Percentiles rank a stretch among this genome's conserved stretches.
These are phyloP conservation scores for Cricetomys ansorgei DNA, from an alignment of 2,113 vertebrate genomes.

Conservation along the genomic window DNA sequence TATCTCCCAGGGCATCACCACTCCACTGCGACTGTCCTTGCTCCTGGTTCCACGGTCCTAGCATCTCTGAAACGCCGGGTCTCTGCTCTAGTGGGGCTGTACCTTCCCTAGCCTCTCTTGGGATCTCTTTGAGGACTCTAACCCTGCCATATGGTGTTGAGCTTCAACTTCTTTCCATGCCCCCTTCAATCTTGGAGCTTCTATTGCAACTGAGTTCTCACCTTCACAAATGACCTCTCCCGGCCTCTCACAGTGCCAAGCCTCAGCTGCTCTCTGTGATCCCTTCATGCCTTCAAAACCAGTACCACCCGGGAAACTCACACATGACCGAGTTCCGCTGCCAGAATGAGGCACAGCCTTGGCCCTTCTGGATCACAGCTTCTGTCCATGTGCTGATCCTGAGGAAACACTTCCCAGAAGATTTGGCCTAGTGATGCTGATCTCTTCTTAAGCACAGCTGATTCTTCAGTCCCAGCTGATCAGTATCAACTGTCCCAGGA, in stretches of 20 bases:
- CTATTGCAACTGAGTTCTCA: not conserved
- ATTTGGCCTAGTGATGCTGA: not conserved
- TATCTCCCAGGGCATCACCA: not conserved
- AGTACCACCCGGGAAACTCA: not conserved
- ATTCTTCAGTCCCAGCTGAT: not conserved
- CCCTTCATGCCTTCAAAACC: not conserved
- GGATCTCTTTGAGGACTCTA: not conserved
- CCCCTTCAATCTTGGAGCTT: not conserved
- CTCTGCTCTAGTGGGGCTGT: not conserved
- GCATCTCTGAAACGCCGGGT: not conserved
- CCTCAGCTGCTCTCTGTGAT: not conserved
- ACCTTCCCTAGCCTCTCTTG: not conserved
- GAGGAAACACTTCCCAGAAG: not conserved
- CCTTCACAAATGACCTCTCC: not conserved
- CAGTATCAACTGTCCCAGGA: not conserved
- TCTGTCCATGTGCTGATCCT: not conserved
- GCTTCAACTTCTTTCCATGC: not conserved
- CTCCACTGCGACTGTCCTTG: not conserved
- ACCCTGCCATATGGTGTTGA: not conserved
- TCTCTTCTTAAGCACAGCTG: not conserved
- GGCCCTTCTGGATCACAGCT: too few species aligned
- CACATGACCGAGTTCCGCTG: not conserved
- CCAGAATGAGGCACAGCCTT: not conserved
- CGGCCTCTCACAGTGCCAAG: not conserved
- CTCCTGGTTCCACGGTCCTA: not conserved